Evolutionary conservation across 2,888 invertebrate genomes (phyloP).

Genomic region (Mythimna loreyi): DNA sequence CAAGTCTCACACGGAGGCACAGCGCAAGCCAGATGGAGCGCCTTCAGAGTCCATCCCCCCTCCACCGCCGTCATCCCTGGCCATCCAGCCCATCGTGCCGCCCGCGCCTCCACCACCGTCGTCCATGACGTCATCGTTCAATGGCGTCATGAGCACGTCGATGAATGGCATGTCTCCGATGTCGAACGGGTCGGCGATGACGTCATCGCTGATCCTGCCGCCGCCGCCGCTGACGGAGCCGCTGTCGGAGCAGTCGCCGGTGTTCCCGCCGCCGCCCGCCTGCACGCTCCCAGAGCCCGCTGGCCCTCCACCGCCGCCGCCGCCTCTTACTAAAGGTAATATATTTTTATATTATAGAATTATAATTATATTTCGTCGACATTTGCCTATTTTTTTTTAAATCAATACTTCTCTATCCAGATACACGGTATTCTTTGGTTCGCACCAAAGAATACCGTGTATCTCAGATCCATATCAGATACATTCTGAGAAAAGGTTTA

Average conservation of each 20-base stretch:
- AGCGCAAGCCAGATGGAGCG: conserved; percentile 87
- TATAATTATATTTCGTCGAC: too few relatives aligned
- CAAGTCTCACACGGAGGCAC: conserved; percentile 81
- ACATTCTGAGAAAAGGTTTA: too few relatives aligned
- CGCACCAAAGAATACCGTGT: too few relatives aligned
- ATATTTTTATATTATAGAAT: too few relatives aligned
- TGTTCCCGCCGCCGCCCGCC: conserved; percentile 85
- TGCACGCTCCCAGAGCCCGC: conserved; percentile 94
- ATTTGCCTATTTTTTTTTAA: too few relatives aligned
- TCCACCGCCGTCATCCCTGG: conserved; percentile 80
- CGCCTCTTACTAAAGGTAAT: conserved; percentile 85
- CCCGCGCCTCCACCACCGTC: conserved; percentile 72
- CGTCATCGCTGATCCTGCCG: conserved; percentile 76
- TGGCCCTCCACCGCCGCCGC: conserved; percentile 94
- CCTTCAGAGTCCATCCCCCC: conserved; percentile 85
- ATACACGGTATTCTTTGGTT: too few relatives aligned
- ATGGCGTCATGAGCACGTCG: conserved; percentile 57
- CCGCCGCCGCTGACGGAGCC: conserved; percentile 79
- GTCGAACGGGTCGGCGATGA: conserved; percentile 75
- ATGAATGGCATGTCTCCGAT: conserved; percentile 67
- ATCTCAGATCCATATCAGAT: too few relatives aligned
- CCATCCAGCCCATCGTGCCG: conserved; percentile 76
- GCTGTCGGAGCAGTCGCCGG: conserved; percentile 73
- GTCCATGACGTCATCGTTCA: conserved; percentile 72
- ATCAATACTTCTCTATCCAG: too few relatives aligned